A percentile compares a stretch with the other conserved stretches of the same genome.
Conservation (phyloP, 1,140 invertebrate genomes). For the Nylanderia fulva region DNA sequence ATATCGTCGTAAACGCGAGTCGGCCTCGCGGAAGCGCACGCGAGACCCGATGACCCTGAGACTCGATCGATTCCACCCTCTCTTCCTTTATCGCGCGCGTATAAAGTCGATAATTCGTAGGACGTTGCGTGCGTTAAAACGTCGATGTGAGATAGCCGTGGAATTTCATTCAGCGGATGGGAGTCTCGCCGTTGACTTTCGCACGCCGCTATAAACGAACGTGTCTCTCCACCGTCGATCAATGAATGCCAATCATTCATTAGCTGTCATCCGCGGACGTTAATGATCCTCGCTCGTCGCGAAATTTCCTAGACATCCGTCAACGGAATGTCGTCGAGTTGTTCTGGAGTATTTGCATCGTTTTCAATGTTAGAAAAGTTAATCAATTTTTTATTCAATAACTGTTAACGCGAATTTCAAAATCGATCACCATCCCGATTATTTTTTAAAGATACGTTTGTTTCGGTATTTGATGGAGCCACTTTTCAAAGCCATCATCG, state of each 20-base stretch:
- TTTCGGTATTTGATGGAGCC: neutral
- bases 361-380: neutral
- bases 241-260: slow-evolving; percentile 59
- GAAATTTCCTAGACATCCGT: slow-evolving; percentile 5
- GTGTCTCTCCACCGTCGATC: slow-evolving; percentile 42
- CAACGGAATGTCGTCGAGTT: neutral
- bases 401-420: neutral
- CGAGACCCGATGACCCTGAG: slow-evolving; percentile 20
- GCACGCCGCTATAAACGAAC: slow-evolving; percentile 56
- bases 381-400: neutral
- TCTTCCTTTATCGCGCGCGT: neutral
- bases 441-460: no score
- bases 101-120: slow-evolving; percentile 50
- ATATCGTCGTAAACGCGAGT: slow-evolving; percentile 32
- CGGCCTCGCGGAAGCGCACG: slow-evolving; percentile 35
- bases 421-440: neutral
- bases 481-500: neutral
- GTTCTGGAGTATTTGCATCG: neutral
- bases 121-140: slow-evolving; percentile 41
- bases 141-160: slow-evolving; percentile 53
- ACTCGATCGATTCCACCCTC: slow-evolving; percentile 29
- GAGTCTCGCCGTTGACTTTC: neutral
- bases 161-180: slow-evolving; percentile 52
- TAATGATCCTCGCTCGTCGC: slow-evolving; percentile 2
- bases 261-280: slow-evolving; percentile 24